Conservation (phyloP, 1,140 invertebrate genomes). For the Drosophila oshimai region DNA sequence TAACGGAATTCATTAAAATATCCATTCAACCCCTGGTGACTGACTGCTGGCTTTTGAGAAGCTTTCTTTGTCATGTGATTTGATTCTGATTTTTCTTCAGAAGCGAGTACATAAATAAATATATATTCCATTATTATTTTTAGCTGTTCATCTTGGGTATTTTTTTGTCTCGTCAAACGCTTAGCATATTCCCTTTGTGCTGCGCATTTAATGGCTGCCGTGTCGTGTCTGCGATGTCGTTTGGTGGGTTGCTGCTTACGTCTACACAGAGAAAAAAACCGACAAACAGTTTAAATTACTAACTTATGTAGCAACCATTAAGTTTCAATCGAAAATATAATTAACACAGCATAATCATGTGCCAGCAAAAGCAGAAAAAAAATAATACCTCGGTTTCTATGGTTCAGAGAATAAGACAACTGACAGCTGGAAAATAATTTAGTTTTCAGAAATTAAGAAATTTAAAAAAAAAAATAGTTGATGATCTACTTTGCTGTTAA, state of each 20-base stretch:
- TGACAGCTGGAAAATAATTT: too few species aligned
- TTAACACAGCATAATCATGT: too few species aligned
- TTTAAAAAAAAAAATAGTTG: too few species aligned
- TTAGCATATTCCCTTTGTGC: slow-evolving; percentile 63
- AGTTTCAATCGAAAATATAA: too few species aligned
- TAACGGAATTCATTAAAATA: slow-evolving; percentile 1
- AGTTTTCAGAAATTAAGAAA: too few species aligned
- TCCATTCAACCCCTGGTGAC: neutral
- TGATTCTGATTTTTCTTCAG: neutral
- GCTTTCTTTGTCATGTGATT: too few species aligned
- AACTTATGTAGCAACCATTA: too few species aligned
- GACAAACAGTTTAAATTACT: neutral
- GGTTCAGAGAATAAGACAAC: too few species aligned
- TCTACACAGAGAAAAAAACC: neutral
- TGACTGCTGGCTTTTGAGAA: neutral
- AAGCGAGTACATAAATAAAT: slow-evolving; percentile 3
- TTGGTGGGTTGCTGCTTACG: slow-evolving; percentile 24
- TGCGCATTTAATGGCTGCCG: slow-evolving; percentile 52
- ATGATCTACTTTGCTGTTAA: neutral
- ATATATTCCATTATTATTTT: slow-evolving; percentile 20
- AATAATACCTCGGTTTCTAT: too few species aligned
- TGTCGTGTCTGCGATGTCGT: neutral
- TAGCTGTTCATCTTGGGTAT: slow-evolving; percentile 11
- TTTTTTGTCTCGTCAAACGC: slow-evolving; percentile 50
- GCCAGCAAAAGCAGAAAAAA: too few species aligned